A percentile compares a stretch with the other conserved stretches of the same genome.
These are phyloP conservation scores for Byasa hedistus DNA, from an alignment of 2,888 invertebrate species.

Conservation along the genomic window DNA sequence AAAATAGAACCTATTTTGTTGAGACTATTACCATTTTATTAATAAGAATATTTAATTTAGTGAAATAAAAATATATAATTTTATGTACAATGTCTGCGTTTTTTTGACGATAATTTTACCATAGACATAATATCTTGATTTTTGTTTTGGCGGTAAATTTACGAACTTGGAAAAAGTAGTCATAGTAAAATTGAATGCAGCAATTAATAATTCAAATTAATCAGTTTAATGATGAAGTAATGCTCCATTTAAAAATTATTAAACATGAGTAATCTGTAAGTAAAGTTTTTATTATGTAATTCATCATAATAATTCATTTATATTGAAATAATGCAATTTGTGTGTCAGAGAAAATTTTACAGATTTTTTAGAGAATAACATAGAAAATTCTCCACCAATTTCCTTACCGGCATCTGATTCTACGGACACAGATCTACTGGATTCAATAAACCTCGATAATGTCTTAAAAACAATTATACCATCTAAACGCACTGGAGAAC, in stretches of 20 bases:
- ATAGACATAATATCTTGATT: neutral
- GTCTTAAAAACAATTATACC: constrained; percentile 42
- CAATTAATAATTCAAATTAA: neutral
- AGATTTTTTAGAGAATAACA: constrained; percentile 60
- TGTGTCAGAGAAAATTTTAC: constrained; percentile 58
- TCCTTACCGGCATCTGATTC: constrained; percentile 51
- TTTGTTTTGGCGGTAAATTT: constrained; percentile 1
- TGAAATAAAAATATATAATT: no score
- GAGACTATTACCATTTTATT: no score
- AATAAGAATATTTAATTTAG: no score
- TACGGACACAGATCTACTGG: constrained; percentile 19
- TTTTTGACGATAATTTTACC: no score
- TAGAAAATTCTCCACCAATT: constrained; percentile 61
- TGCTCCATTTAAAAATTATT: neutral
- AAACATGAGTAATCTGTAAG: constrained; percentile 13
- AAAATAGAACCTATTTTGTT: no score
- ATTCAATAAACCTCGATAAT: constrained; percentile 10
- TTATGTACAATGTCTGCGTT: no score
- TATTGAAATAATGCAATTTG: constrained; percentile 9
- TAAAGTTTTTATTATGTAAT: neutral
- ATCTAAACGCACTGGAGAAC: constrained; percentile 57
- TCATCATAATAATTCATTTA: neutral
- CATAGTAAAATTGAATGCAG: neutral
- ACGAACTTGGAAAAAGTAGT: neutral
- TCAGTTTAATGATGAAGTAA: neutral